Conservation (phyloP, 2,113 vertebrate species). For the Daboia siamensis region DNA sequence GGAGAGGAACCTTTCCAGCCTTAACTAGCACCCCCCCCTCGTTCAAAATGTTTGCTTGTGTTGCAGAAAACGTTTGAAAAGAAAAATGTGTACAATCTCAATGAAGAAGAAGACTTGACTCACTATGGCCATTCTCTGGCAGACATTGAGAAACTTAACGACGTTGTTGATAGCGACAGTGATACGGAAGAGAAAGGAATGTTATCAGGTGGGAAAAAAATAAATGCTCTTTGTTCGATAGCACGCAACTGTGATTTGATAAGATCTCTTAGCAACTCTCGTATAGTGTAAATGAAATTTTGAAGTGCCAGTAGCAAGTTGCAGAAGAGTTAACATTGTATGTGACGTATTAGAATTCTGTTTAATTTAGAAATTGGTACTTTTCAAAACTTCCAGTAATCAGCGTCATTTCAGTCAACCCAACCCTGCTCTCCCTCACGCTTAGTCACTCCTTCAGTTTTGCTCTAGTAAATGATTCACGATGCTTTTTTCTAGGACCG, state of each 20-base stretch:
- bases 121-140: conserved; percentile 94
- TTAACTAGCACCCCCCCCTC: background rate
- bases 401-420: background rate
- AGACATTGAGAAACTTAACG: conserved; percentile 89
- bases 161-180: conserved; percentile 83
- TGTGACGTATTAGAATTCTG: background rate
- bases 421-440: background rate
- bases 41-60: background rate
- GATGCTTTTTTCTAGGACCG: background rate
- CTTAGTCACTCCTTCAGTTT: background rate
- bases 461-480: background rate
- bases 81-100: conserved; percentile 88
- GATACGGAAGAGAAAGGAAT: conserved; percentile 84
- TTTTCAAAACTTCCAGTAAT: background rate
- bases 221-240: no score
- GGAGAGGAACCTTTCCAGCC: background rate
- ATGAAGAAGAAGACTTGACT: conserved; percentile 94
- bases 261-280: background rate
- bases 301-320: background rate
- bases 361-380: background rate
- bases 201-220: conserved; percentile 78
- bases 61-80: conserved; percentile 81
- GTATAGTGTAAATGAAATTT: background rate
- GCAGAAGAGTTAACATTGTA: background rate
- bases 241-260: background rate